Base-by-base conservation (phyloP, 2,113 vertebrate species). In the Rynchops niger region DNA sequence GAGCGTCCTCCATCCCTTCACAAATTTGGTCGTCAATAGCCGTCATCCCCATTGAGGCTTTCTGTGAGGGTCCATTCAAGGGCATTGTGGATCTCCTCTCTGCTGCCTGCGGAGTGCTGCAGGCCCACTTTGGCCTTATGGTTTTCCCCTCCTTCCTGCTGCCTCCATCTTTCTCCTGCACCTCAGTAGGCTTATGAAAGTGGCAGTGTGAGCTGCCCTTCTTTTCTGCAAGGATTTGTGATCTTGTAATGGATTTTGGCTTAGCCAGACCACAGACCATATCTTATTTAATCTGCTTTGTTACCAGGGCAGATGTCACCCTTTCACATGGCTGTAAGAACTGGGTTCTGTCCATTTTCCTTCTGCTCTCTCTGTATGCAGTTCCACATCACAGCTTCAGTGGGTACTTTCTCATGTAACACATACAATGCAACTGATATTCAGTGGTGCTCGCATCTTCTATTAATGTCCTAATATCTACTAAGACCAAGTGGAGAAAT, bases 11-110 rank as follows among this genome's bases (percentile, higher is more conserved):
- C 20, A 45, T 0, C 38, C 38, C 14, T 45, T 58, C 67, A 49
- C 40, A 10, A 16, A 21, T 72, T 30, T 0, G 1, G n/a, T 45
- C 5, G 0, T 72, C 76, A 32, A 2, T 62, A 23, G 25, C 82
- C 32, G 84, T 14, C n/a, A 7, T 63, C 50, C 69, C 59, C 4
- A 1, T 18, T 0, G 0, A 36, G 71, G 59, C 38, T 32, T 83
- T 34, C 71, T 30, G 62, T 11, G 72, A 4, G 67, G 16, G 50
- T 52, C 36, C 8, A 18, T 61, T 70, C 55, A 15, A 38, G 67
- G 50, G 50, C 65, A 47, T 6, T 0, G 3, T 27, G 65, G 47
- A 36, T 45, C 32, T 45, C 45, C 50, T 40, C 50, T 9, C 12
- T 67, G 82, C 86, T 82, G 78, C 85, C 73, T 34, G 32, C 0